Base-by-base conservation (phyloP, 2,113 vertebrate genomes). In the Solenodon paradoxus region DNA sequence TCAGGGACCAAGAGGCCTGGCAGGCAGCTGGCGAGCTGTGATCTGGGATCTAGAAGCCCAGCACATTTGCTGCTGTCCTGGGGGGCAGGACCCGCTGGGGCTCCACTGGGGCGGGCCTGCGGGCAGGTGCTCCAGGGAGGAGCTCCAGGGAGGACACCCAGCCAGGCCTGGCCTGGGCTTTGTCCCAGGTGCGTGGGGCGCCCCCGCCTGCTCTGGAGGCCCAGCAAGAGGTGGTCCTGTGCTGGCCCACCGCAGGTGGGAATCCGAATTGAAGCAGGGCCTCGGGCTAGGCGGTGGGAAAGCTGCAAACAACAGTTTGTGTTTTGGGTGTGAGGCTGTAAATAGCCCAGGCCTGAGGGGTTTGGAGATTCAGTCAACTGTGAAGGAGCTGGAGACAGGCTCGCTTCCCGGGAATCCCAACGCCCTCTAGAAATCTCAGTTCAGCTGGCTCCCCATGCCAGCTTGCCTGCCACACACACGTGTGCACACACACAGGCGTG, bases 301-400 rank as follows among this genome's bases (percentile, higher is more conserved):
- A 96, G 86, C 97, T 96, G 91, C 93, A 96, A 85, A 95, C 82
- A 89, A 90, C 95, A 95, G 96, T 94, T 71, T 97, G 92, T 96
- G 97, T 96, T 96, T 90, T 26, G 93, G 92, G 85, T 79, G 74
- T 79, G 77, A 95, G 77, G 88, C 79, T 98, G 95, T 94, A 97
- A 96, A 96, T 92, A 97, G 95, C 90, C 74, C 19, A 1, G 97
- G 84, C 97, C 92, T 42, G 89, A 94, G 94, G 93, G 91, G 63
- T 77, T 2, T 92, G 96, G 84, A 57, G 90, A 80, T 4, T 32
- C 74, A 88, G 92, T 88, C 88, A 79, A 24, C 96, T 92, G 69
- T 53, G 88, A 87, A 69, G 72, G 0, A 57, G 92, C 66, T 51
- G 86, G 82, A 92, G 91, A 71, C 88, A 38, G 95, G 79, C 75